A percentile compares a stretch with the other conserved stretches of the same genome.
Conservation (phyloP, 2,113 vertebrate species). For the Xiphophorus couchianus region DNA sequence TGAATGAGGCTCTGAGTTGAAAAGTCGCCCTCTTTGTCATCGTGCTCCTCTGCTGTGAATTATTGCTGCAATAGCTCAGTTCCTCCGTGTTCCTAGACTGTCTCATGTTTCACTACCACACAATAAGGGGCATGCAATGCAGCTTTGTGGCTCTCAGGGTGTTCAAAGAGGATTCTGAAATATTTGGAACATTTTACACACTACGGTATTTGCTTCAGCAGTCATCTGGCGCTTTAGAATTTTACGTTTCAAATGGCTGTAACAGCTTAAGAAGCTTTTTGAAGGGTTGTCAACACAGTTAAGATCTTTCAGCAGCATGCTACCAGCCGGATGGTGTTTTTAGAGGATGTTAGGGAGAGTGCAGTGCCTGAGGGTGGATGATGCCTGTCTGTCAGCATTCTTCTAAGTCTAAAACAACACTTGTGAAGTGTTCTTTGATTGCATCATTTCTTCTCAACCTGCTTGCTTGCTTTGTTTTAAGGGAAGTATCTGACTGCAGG, state of each 20-base stretch:
- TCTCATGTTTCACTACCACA: slow-evolving; percentile 41
- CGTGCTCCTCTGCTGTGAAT: slow-evolving; percentile 42
- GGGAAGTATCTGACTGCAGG: background rate
- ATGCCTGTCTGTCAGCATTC: slow-evolving; percentile 53
- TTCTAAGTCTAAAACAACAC: background rate
- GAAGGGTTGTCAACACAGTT: slow-evolving; percentile 34
- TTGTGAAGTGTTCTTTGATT: background rate
- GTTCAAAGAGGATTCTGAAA: slow-evolving; percentile 35
- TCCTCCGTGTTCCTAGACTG: slow-evolving; percentile 43
- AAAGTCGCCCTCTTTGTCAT: slow-evolving; percentile 68
- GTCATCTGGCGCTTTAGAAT: slow-evolving; percentile 27
- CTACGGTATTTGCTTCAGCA: slow-evolving; percentile 9
- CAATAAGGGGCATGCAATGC: background rate
- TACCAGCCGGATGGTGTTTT: slow-evolving; percentile 54
- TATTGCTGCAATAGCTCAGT: slow-evolving; percentile 51
- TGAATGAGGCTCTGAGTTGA: slow-evolving; percentile 61
- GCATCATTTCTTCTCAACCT: background rate
- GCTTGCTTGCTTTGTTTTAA: background rate
- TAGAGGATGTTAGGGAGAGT: slow-evolving; percentile 32
- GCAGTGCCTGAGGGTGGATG: slow-evolving; percentile 33
- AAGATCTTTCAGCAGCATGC: slow-evolving; percentile 26
- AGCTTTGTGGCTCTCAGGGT: background rate
- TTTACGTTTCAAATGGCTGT: slow-evolving; percentile 42
- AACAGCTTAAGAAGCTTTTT: slow-evolving; percentile 26
- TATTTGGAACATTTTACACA: slow-evolving; percentile 25